Base-by-base conservation (phyloP, 2,113 vertebrate species). In the Periophthalmodon schlosseri region DNA sequence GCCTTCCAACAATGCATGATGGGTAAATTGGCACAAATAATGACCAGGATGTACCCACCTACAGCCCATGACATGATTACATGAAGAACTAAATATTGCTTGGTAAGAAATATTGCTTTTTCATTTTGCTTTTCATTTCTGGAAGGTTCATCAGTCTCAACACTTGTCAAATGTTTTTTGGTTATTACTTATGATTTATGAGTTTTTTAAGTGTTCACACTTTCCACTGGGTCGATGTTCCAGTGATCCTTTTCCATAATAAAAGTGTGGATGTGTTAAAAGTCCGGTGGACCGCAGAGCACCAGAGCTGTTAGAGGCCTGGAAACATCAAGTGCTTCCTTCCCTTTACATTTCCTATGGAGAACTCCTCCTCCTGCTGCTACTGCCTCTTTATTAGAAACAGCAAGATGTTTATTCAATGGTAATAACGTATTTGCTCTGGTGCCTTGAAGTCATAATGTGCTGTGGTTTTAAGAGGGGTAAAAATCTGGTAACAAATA, bases 251-350 rank as follows among this genome's bases (percentile, higher is more conserved):
- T 70, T 82, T 80, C 68, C 75, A 78, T 61, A 24, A 67, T 52
- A 77, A 47, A 60, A 69, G 15, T 14, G n/a, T 34, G 60, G 28
- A 70, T 23, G 39, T 21, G 60, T 77, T 84, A 64, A 73, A 80
- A 14, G 74, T 49, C 44, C 9, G 63, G 58, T 61, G 21, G 70
- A 73, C 85, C 82, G 39, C 72, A 80, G 5, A 23, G 74, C 63
- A 80, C 77, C 73, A 54, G 44, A 70, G 60, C 65, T 60, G 68
- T 80, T 75, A 68, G 73, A 67, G 52, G 56, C 39, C 24, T 78
- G 69, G 61, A 78, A 82, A 72, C 54, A 71, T 74, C 60, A 71
- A 73, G 71, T 65, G 34, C 47, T 69, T 57, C 11, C 68, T 76
- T 80, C 75, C 50, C 76, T 57, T 69, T 52, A 75, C 34, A 72